Percentiles rank a stretch among this genome's conserved stretches.
Evolutionary conservation across 2,888 invertebrate genomes (phyloP).

Genomic region (Nezara viridula): DNA sequence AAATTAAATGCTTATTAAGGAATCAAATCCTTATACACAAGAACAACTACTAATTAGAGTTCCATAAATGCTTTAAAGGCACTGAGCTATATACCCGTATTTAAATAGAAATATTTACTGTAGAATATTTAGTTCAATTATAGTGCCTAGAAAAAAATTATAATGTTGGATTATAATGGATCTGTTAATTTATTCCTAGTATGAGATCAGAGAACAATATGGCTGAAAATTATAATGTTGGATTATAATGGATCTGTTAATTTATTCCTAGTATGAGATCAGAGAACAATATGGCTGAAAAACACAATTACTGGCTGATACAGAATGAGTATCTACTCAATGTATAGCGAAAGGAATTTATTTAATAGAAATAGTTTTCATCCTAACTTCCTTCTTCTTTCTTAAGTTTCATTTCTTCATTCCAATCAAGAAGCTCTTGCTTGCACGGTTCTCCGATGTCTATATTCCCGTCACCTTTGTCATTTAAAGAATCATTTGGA

Average conservation of each 20-base stretch:
- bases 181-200: background rate
- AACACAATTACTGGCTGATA: background rate
- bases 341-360: background rate
- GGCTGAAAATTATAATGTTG: background rate
- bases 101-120: background rate
- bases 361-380: background rate
- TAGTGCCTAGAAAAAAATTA: too few species aligned
- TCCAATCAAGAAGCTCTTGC: background rate
- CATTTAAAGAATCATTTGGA: background rate
- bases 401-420: background rate
- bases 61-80: too few species aligned
- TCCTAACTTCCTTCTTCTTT: background rate
- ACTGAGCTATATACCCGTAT: background rate
- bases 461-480: background rate
- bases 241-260: background rate
- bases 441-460: background rate
- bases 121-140: background rate
- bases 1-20: background rate
- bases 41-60: too few species aligned
- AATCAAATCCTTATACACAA: background rate
- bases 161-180: background rate
- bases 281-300: background rate
- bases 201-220: background rate
- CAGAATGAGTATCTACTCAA: background rate
- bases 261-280: background rate